Conservation (phyloP, 2,888 invertebrate genomes). For the Acronicta alni region DNA sequence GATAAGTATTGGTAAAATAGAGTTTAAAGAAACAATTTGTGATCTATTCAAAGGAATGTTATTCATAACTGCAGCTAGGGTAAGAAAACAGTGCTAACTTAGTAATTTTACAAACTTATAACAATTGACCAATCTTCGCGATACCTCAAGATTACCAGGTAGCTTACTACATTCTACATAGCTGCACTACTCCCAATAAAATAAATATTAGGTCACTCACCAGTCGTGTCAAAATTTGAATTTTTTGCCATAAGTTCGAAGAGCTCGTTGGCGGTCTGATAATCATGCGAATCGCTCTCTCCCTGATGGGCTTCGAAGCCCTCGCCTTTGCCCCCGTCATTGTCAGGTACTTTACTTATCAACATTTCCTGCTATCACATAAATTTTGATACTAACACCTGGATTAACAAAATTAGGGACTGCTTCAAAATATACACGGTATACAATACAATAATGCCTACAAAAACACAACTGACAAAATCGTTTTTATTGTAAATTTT, state of each 20-base stretch:
- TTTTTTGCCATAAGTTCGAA: slow-evolving; percentile 75
- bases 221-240: slow-evolving; percentile 60
- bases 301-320: slow-evolving; percentile 29
- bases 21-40: too few species aligned
- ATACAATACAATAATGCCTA: slow-evolving; percentile 64
- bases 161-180: background rate
- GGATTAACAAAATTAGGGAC: slow-evolving; percentile 51
- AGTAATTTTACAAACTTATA: too few species aligned
- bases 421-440: slow-evolving; percentile 42
- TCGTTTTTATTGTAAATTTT: slow-evolving; percentile 74
- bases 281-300: slow-evolving; percentile 61
- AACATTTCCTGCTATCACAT: slow-evolving; percentile 73
- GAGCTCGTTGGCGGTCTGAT: slow-evolving; percentile 74
- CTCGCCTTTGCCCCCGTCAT: slow-evolving; percentile 56
- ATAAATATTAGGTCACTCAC: slow-evolving; percentile 58
- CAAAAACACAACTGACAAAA: slow-evolving; percentile 72
- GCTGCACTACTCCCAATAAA: background rate
- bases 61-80: too few species aligned
- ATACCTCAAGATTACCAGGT: too few species aligned
- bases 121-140: too few species aligned
- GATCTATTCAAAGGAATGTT: too few species aligned
- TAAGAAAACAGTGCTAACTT: too few species aligned
- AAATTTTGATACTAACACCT: slow-evolving; percentile 65
- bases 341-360: slow-evolving; percentile 73
- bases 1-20: too few species aligned